Evolutionary conservation across 2,113 vertebrate species (phyloP).

Genomic region (Trogon surrucura): DNA sequence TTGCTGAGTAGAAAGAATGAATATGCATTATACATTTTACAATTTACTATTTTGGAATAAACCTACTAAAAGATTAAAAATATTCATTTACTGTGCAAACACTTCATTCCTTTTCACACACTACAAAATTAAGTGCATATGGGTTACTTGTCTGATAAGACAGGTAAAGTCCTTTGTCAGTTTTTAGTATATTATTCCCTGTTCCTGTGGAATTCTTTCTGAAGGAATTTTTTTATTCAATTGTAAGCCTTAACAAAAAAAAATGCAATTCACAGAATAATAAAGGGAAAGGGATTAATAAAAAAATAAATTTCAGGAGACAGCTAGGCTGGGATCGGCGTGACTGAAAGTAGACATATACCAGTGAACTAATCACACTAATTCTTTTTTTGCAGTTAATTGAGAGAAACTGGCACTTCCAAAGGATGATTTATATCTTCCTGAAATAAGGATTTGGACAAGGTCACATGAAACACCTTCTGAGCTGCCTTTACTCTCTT

Average conservation of each 20-base stretch:
- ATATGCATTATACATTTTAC: neutral
- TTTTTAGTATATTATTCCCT: neutral
- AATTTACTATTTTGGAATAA: neutral
- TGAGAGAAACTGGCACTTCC: slow-evolving; percentile 10
- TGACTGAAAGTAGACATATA: neutral
- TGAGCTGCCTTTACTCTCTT: neutral
- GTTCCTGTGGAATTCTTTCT: neutral
- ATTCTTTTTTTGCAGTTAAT: slow-evolving; percentile 1
- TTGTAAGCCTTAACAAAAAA: neutral
- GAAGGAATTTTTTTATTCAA: neutral
- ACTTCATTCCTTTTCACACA: neutral
- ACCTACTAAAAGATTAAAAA: neutral
- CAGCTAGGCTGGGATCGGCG: neutral
- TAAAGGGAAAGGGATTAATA: neutral
- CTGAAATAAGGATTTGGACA: neutral
- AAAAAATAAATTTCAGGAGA: neutral
- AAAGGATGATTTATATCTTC: neutral
- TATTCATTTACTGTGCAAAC: neutral
- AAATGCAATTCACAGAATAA: neutral
- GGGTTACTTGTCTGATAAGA: neutral
- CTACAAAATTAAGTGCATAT: neutral
- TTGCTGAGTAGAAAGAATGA: neutral
- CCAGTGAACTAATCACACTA: neutral
- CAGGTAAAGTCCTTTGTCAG: neutral
- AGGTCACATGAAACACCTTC: neutral